A percentile compares a stretch with the other conserved stretches of the same genome.
Conservation (phyloP, 2,888 invertebrate genomes). For the Aphidius colemani region DNA sequence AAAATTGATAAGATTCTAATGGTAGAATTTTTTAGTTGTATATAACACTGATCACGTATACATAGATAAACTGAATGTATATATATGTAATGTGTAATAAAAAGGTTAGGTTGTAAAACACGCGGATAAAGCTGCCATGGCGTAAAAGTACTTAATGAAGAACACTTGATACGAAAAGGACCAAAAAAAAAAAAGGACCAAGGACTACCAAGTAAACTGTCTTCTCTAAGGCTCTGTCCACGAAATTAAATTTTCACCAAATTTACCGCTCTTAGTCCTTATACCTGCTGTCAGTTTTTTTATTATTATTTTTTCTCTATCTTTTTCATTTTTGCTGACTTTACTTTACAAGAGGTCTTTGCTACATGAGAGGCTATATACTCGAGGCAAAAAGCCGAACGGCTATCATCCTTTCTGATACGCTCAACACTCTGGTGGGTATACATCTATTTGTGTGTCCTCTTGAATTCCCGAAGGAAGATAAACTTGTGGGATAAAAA, state of each 20-base stretch:
- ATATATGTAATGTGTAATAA: neutral
- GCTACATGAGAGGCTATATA: too few relatives aligned
- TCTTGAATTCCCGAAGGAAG: neutral
- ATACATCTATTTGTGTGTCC: neutral
- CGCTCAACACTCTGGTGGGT: too few relatives aligned
- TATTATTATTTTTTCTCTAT: neutral
- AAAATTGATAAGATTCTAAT: constrained; percentile 6
- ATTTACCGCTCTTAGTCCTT: constrained; percentile 2
- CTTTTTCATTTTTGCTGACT: neutral
- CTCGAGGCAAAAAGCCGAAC: too few relatives aligned
- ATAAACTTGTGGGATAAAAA: neutral
- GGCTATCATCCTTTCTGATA: too few relatives aligned
- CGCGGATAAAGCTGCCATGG: constrained; percentile 18
- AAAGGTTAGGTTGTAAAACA: neutral
- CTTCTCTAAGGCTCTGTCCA: constrained; percentile 26
- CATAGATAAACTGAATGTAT: neutral
- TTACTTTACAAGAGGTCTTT: constrained; percentile 1
- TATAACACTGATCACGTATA: neutral
- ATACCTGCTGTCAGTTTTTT: neutral
- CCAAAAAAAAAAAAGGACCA: constrained; percentile 23
- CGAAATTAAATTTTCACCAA: constrained; percentile 37
- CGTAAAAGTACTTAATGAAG: constrained; percentile 32
- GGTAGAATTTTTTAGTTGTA: neutral
- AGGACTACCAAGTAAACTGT: constrained; percentile 25
- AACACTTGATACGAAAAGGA: constrained; percentile 31